A percentile compares a stretch with the other conserved stretches of the same genome.
phyloP scores from a whole-genome alignment of 2,797 vertebrate species.

The Pachyuromys duprasi region DNA sequence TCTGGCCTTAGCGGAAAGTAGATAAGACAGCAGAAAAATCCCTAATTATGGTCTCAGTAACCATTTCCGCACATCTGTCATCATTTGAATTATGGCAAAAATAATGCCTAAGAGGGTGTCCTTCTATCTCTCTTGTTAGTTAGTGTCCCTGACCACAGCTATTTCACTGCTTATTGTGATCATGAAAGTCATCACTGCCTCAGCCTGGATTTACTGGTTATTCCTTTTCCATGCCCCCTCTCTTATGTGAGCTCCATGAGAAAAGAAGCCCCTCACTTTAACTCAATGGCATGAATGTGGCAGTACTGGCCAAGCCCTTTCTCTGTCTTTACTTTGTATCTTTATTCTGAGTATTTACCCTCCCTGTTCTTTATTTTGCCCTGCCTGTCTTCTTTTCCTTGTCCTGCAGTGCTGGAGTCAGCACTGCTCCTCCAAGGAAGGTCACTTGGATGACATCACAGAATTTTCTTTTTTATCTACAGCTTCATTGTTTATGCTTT shows the following conservation, averaged over 20 bases:
- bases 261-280: neutral
- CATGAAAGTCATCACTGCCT: neutral
- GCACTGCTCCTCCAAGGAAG: neutral
- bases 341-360: constrained; percentile 34
- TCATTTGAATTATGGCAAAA: constrained; percentile 24
- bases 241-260: neutral
- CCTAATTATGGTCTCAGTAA: neutral
- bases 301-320: neutral
- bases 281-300: neutral
- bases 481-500: neutral
- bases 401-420: neutral
- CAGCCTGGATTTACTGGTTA: constrained; percentile 2
- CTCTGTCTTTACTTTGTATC: constrained; percentile 11
- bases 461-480: constrained; percentile 29
- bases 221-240: neutral
- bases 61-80: neutral
- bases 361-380: neutral
- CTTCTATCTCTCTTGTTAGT: neutral
- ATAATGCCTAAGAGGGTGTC: neutral
- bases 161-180: constrained; percentile 3
- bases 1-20: constrained; percentile 3
- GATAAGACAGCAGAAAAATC: neutral
- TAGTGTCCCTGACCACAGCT: neutral
- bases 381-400: neutral
- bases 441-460: neutral